These are phyloP conservation scores for Drosophila takahashii DNA, from an alignment of 1,140 invertebrate species.

Conservation along the genomic window DNA sequence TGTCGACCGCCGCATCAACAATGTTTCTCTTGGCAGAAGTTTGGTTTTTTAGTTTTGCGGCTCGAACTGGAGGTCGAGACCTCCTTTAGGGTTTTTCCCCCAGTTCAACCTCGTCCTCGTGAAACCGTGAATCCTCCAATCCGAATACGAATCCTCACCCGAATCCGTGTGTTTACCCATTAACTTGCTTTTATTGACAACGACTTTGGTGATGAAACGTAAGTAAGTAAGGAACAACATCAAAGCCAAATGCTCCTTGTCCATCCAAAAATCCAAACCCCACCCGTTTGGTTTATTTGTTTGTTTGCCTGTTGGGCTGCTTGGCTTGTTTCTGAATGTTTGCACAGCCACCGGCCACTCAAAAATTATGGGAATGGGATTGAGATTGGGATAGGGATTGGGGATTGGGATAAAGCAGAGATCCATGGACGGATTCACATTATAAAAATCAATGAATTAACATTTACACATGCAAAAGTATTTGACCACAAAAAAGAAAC, in stretches of 20 bases:
- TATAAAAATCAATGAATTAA: slow-evolving; percentile 83
- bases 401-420: not conserved
- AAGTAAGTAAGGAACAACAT: slow-evolving; percentile 72
- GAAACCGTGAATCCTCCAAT: not conserved
- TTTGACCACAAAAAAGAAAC: slow-evolving; percentile 83
- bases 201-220: slow-evolving; percentile 78
- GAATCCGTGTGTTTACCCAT: slow-evolving; percentile 65
- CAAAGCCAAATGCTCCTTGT: slow-evolving; percentile 66
- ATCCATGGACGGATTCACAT: slow-evolving; percentile 60
- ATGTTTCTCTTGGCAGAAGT: slow-evolving; percentile 67
- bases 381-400: not conserved
- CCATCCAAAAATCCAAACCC: not conserved
- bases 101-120: not conserved
- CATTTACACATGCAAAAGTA: slow-evolving; percentile 81
- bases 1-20: slow-evolving; percentile 70
- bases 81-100: no score
- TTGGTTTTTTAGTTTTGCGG: slow-evolving; percentile 76
- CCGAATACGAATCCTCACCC: not conserved
- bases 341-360: slow-evolving; percentile 41
- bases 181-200: slow-evolving; percentile 79
- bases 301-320: slow-evolving; percentile 38
- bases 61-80: slow-evolving; percentile 4
- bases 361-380: not conserved
- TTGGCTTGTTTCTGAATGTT: slow-evolving; percentile 64
- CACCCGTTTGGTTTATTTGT: slow-evolving; percentile 12